A percentile compares a stretch with the other conserved stretches of the same genome.
Conservation (phyloP, 1,140 invertebrate species). For the Zaprionus taronus region DNA sequence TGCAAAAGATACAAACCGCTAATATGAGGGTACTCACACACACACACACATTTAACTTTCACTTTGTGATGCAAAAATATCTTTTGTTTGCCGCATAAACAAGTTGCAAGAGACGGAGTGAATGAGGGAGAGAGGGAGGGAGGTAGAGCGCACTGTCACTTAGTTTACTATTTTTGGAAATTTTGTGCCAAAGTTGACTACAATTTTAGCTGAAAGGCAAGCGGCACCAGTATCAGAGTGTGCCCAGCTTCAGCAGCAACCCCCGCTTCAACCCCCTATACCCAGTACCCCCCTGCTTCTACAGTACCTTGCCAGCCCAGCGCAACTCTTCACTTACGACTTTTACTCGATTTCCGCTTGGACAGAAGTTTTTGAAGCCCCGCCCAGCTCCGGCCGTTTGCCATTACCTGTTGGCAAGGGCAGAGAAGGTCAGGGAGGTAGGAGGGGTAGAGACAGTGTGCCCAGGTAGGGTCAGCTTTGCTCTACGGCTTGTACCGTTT, state of each 20-base stretch:
- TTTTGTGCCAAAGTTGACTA: conserved; percentile 56
- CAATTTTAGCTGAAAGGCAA: conserved; percentile 45
- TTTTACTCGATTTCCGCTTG: conserved; percentile 70
- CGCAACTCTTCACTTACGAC: conserved; percentile 58
- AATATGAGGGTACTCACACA: conserved; percentile 54
- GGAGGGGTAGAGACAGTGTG: neutral
- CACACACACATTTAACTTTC: conserved; percentile 58
- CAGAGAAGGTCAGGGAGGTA: neutral
- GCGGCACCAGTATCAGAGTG: conserved; percentile 9
- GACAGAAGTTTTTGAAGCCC: conserved; percentile 47
- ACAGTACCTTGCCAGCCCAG: neutral
- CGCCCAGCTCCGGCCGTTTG: neutral
- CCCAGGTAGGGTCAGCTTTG: neutral
- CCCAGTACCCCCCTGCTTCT: too few relatives aligned
- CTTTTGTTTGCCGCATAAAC: conserved; percentile 36
- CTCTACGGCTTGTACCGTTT: neutral
- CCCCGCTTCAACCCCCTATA: too few relatives aligned
- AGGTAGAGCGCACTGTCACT: conserved; percentile 59
- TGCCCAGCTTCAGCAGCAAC: neutral
- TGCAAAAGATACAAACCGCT: conserved; percentile 58
- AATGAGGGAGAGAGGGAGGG: neutral
- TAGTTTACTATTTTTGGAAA: conserved; percentile 71
- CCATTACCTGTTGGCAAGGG: conserved; percentile 10
- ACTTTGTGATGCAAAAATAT: conserved; percentile 72
- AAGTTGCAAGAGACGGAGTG: conserved; percentile 15